Evolutionary conservation across 2,113 vertebrate genomes (phyloP), one percentile per base, ranked within the genome.

Genomic region (Mormoops blainvillei): DNA sequence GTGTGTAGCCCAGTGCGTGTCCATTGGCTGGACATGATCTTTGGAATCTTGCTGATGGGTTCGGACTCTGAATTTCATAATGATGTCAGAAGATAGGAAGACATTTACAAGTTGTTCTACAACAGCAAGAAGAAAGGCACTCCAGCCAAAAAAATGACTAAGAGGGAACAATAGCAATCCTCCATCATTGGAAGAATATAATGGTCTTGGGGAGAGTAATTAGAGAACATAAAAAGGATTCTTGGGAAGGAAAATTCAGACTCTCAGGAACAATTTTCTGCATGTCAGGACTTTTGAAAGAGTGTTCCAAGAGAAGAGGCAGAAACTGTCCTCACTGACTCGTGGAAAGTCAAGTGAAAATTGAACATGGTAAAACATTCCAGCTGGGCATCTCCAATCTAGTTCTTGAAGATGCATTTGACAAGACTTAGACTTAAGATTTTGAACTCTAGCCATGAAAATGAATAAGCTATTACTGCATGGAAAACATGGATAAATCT

Each of bases 161-260:
- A 97, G 65, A 94, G 71, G 52, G 71, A 96, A 82, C 58, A 92
- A 65, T 94, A 95, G 89, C 85, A 78, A 85, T 82, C 38, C 73
- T 92, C 58, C 77, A 28, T 65, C 80, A 91, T 54, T 95, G 81
- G 71, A 90, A 97, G 70, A 80, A 65, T 91, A 95, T 92, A 97
- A 91, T 92, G 90, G 92, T 95, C 96, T 92, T 96, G 96, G n/a
- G 54, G 95, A 94, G 92, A 97, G 82, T 95, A 96, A 97, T 97
- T 95, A 97, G 77, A 86, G 88, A 97, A 92, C 50, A 82, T 92
- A 74, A 87, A 95, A 92, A 88, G 28, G 52, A 95, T 97, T 90
- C 80, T 92, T 97, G 85, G 61, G 95, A 94, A 95, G 67, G 65
- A 97, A 92, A 90, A 89, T 63, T 87, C 87, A 94, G 70, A 74